phyloP scores from a whole-genome alignment of 2,113 vertebrate genomes.

The Zosterops lateralis region DNA sequence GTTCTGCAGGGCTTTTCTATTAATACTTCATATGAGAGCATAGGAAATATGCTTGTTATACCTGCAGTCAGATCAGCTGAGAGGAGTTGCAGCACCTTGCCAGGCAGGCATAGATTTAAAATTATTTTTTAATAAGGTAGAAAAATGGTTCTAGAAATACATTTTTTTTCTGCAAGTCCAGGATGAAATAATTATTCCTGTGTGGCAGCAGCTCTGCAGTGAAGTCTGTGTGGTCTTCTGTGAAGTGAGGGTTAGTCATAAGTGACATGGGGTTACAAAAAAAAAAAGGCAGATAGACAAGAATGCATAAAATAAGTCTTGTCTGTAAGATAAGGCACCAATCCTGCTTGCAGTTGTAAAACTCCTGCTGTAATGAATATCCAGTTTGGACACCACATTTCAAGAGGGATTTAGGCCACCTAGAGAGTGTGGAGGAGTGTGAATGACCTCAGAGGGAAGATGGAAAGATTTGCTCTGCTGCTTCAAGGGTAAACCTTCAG shows the following conservation, averaged over 20 bases:
- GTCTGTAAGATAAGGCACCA: background rate
- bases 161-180: background rate
- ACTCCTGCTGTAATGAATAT: background rate
- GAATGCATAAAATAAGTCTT: background rate
- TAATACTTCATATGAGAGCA: background rate
- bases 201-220: background rate
- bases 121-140: background rate
- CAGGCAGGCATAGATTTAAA: background rate
- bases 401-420: background rate
- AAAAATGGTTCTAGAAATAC: background rate
- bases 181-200: background rate
- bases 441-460: slow-evolving; percentile 13
- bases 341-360: background rate
- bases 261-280: background rate
- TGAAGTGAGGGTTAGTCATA: background rate
- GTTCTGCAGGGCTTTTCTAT: background rate
- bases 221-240: background rate
- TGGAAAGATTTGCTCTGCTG: background rate
- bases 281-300: background rate
- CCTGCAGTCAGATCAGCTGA: background rate
- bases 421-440: slow-evolving; percentile 3
- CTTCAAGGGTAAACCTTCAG: background rate
- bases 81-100: background rate
- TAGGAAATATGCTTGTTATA: background rate
- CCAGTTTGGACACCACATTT: background rate